Evolutionary conservation across 2,888 invertebrate species (phyloP).

Genomic region (Drosophila birchii): DNA sequence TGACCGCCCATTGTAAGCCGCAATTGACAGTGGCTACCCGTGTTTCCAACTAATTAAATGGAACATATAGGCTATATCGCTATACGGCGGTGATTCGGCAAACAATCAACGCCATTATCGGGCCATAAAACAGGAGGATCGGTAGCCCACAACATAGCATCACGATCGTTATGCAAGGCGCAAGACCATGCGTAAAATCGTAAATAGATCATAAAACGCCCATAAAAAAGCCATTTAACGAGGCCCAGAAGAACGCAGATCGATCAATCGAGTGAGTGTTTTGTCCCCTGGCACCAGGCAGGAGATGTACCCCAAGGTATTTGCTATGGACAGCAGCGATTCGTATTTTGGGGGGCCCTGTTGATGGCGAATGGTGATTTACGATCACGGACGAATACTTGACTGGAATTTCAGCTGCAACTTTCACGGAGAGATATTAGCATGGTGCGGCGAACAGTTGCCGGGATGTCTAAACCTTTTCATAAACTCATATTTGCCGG

Average conservation of each 20-base stretch:
- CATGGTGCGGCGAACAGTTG: constrained; percentile 16
- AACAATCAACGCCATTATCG: constrained; percentile 58
- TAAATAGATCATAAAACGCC: constrained; percentile 84
- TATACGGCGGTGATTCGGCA: constrained; percentile 23
- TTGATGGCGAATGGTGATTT: constrained; percentile 66
- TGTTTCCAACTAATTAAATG: constrained; percentile 62
- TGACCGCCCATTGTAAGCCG: constrained; percentile 32
- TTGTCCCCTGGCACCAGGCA: constrained; percentile 7
- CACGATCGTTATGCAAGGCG: constrained; percentile 68
- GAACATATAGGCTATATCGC: constrained; percentile 21
- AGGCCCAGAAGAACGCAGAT: constrained; percentile 56
- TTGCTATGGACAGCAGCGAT: constrained; percentile 30
- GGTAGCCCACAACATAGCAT: constrained; percentile 50
- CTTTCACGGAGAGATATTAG: constrained; percentile 56
- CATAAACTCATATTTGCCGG: constrained; percentile 19
- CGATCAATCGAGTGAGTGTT: constrained; percentile 36
- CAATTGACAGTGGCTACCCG: constrained; percentile 38
- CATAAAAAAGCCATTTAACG: constrained; percentile 82
- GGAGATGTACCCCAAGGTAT: background rate
- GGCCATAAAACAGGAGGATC: constrained; percentile 54
- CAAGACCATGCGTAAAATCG: constrained; percentile 80
- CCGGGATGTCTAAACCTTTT: constrained; percentile 16
- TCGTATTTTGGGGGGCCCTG: constrained; percentile 33
- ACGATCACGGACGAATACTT: constrained; percentile 61
- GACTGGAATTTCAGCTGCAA: constrained; percentile 57